Base-by-base conservation (phyloP, 2,113 vertebrate genomes). In the Vidua chalybeata region DNA sequence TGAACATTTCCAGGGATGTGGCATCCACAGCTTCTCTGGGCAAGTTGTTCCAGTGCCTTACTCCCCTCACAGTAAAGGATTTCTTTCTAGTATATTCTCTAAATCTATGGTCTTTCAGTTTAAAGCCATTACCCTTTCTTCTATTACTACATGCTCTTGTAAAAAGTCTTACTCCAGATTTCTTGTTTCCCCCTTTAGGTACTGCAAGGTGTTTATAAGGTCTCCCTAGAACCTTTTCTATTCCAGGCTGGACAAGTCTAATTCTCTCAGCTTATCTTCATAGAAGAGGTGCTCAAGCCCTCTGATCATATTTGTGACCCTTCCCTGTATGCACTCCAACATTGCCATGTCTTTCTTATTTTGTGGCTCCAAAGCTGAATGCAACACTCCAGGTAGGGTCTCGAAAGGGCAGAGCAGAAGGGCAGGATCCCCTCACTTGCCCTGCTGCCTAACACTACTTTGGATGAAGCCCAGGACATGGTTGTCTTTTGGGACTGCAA, bases 301-400 rank as follows among this genome's bases (percentile, higher is more conserved):
- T n/a, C 28, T 31, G 45, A 19, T 35, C 3, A 2, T 54, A 18
- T 39, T 52, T 15, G 2, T 41, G 24, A 8, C 33, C 17, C 30
- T 66, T 5, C 10, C 7, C 18, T 27, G 24, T 10, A 35, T 6
- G 12, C 0, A 1, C 11, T 73, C 28, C 39, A 41, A 16, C 7
- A 54, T 15, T 30, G 27, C 10, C 15, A 20, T 4, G 6, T 35
- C 11, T 24, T 24, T 46, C 15, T 21, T 41, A 15, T 13, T 10
- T 9, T 41, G 24, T 13, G 17, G 9, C 6, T 16, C 6, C 48
- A 68, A 30, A 54, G 8, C 9, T 26, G 19, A 11, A 10, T 8
- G 5, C 24, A 89, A 1, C 30, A 18, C 11, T 41, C 0, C 24
- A 41, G 23, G 4, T n/a, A n/a, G 15, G 6, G 7, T 76, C 20